Evolutionary conservation across 2,797 vertebrate genomes (phyloP), one percentile per base, ranked within the genome.

Genomic region (Scolopax rusticola): DNA sequence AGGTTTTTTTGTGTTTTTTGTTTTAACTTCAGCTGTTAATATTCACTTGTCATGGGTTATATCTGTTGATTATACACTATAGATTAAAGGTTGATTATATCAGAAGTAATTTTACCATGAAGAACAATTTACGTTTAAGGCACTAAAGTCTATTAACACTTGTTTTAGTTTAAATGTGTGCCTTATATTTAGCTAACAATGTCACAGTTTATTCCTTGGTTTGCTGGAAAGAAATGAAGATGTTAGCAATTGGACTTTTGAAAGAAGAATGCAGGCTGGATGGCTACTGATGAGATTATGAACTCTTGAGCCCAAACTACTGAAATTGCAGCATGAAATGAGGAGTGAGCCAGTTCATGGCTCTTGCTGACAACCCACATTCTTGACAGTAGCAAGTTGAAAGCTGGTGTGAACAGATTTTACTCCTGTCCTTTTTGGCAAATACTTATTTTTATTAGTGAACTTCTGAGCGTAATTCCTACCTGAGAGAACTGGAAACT

Each of bases 311-410:
- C 11, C 57, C 57, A 47, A 2, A 20, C 7, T 17, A 4, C 21
- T 5, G 43, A 45, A 17, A 50, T 33, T 76, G 64, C 41, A 32
- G 47, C 24, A 12, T 9, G 3, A 48, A 9, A 11, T 0, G 12
- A 1, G 32, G 21, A 12, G 36, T 1, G 16, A 80, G 38, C 11
- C 36, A 40, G 24, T 33, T 67, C 0, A 0, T 5, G n/a, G 59
- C 47, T 89, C 32, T 23, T 63, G 47, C 47, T 57, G 41, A 1
- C 40, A 28, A 3, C 41, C 18, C 47, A 5, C 33, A 18, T 25
- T 76, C 56, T 51, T 51, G 54, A 0, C 15, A 23, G 36, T 0
- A 38, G n/a, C 30, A 4, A 15, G 32, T 3, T 64, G 24, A 12
- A 71, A 38, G 51, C 25, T 74, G 43, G 0, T 5, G 2, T 5